phyloP scores from a whole-genome alignment of 1,140 invertebrate species.

The Polypedilum vanderplanki region DNA sequence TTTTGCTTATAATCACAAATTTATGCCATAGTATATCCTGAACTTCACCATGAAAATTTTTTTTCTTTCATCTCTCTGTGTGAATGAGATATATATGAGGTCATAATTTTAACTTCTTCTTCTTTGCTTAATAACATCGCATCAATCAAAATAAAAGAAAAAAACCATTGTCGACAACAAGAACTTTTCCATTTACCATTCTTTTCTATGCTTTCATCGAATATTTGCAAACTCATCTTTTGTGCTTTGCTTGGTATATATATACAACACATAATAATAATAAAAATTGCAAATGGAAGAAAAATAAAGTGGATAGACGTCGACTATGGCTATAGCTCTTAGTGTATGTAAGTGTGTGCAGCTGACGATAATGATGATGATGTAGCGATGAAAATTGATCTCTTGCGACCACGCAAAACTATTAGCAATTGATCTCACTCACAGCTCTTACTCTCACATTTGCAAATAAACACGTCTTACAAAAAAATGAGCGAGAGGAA shows the following conservation, averaged over 20 bases:
- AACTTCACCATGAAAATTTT: background rate
- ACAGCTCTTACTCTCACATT: background rate
- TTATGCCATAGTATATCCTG: too few relatives aligned
- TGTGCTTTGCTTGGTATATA: background rate
- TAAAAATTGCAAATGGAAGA: background rate
- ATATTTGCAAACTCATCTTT: background rate
- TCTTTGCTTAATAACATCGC: constrained; percentile 8
- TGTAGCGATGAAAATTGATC: constrained; percentile 12
- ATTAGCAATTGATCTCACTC: background rate
- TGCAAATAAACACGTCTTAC: too few relatives aligned
- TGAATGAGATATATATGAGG: background rate
- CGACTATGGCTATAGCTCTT: background rate
- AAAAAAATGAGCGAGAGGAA: background rate
- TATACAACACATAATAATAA: background rate
- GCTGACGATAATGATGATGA: constrained; percentile 11
- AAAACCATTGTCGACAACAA: background rate
- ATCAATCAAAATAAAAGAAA: constrained; percentile 5
- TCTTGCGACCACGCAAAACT: constrained; percentile 9
- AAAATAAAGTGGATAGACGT: background rate
- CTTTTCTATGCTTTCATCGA: background rate
- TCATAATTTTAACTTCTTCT: constrained; percentile 6
- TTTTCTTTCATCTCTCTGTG: background rate
- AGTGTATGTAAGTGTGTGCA: background rate
- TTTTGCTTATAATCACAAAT: too few relatives aligned
- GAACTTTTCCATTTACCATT: too few relatives aligned